Base-by-base conservation (phyloP, 2,113 vertebrate species). In the Ornithorhynchus anatinus region DNA sequence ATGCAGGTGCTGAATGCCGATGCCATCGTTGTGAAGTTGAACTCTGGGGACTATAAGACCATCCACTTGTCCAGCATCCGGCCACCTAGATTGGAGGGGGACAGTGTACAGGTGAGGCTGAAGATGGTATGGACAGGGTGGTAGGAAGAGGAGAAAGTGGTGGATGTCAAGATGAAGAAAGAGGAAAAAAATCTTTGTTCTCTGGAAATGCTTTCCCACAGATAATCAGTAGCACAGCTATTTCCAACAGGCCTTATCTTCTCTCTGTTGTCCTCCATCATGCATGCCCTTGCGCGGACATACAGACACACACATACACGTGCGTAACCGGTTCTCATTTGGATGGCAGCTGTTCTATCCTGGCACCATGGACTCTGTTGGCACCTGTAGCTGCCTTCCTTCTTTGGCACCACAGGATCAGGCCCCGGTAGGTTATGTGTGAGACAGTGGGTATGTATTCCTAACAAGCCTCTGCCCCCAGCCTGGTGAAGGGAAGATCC, bases 1-100 rank as follows among this genome's bases (percentile, higher is more conserved):
- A 96, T 99, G 95, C 97, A 98, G 78, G 94, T 99, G 65, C 86
- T 98, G 31, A 99, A 99, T 7, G 97, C 97, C 0, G 97, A 98
- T 0, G 97, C 97, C 84, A 94, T 99, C 66, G 93, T 98, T 59
- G 96, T 97, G 80, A 99, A 99, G 84, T 84, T 98, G 33, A 97
- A 94, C 91, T 98, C 97, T 0, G 97, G 97, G 7, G 96, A 98
- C 82, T 92, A 93, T 82, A 99, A 98, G 87, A 99, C 97, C 57
- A 96, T 99, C 71, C 97, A 99, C 82, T 89, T 99, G 51, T 97
- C 97, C 69, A 99, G 97, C 84, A 98, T 99, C 67, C 91, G 97
- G 3, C 97, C 97, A 13, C 97, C 97, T 0, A 94, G 96, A 77
- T 94, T 95, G 53, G 97, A 99, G 39, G 96, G 95, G 67, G 97